These are phyloP conservation scores for Rana temporaria DNA, from an alignment of 2,113 vertebrate species.

Conservation along the genomic window DNA sequence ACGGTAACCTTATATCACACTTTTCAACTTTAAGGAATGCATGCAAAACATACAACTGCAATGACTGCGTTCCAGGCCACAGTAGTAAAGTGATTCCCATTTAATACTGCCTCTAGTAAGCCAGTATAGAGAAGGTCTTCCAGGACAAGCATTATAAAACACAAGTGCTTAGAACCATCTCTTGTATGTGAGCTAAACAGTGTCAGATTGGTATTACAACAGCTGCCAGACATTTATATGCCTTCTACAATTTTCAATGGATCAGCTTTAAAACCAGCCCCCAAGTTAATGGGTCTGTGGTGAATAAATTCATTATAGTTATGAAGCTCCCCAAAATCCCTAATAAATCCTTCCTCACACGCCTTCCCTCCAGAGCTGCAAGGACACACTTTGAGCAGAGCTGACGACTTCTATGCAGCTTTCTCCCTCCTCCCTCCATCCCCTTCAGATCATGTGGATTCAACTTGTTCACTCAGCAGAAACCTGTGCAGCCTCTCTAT, in stretches of 20 bases:
- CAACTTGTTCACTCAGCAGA: slow-evolving; percentile 6
- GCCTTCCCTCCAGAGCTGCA: neutral
- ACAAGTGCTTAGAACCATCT: slow-evolving; percentile 3
- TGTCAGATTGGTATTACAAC: slow-evolving; percentile 27
- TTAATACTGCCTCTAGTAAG: neutral
- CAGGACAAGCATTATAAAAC: neutral
- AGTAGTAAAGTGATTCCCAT: neutral
- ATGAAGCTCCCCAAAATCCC: slow-evolving; percentile 5
- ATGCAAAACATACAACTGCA: neutral
- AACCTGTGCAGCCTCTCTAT: slow-evolving; percentile 10
- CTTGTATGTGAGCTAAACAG: slow-evolving; percentile 1
- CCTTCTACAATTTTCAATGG: slow-evolving; percentile 52
- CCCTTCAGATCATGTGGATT: neutral
- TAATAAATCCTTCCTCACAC: neutral
- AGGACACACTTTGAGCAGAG: neutral
- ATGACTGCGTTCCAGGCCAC: neutral
- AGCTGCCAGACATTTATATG: slow-evolving; percentile 23
- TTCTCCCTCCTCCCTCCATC: neutral
- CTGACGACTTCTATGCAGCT: neutral
- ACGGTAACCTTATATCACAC: no score
- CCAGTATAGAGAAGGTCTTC: neutral
- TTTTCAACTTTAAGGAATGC: no score
- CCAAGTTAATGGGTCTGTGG: neutral
- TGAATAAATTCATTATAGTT: neutral
- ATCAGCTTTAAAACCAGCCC: slow-evolving; percentile 47